phyloP scores from a whole-genome alignment of 2,113 vertebrate species.

The Rhea pennata region DNA sequence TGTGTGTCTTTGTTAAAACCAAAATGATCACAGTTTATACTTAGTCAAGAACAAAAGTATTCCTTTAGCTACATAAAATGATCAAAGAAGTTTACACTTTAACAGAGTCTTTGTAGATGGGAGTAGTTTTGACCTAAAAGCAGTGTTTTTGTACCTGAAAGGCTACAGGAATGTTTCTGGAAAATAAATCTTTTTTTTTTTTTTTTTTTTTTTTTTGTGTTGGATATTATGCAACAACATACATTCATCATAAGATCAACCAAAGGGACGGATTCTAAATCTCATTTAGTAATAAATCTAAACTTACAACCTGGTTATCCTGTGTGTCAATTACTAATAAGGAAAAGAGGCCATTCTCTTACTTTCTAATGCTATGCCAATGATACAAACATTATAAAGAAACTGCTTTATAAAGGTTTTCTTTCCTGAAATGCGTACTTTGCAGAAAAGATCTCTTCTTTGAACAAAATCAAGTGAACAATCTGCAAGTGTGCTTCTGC shows the following conservation, averaged over 20 bases:
- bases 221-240: not conserved
- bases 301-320: not conserved
- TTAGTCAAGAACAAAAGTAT: not conserved
- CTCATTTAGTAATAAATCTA: not conserved
- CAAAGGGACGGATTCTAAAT: not conserved
- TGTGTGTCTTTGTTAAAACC: not conserved
- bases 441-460: conserved; percentile 54
- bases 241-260: not conserved
- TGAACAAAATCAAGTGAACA: conserved; percentile 63
- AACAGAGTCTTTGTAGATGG: not conserved
- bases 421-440: conserved; percentile 62
- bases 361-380: not conserved
- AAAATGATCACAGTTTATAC: not conserved
- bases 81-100: not conserved
- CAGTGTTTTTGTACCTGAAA: not conserved
- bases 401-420: not conserved
- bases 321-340: not conserved
- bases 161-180: not conserved
- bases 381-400: not conserved
- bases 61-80: not conserved
- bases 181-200: not conserved
- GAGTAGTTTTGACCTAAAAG: not conserved
- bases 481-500: conserved; percentile 39
- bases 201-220: not conserved
- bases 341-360: not conserved